Conservation (phyloP, 2,888 invertebrate species). For the Ephialtes manifestator region DNA sequence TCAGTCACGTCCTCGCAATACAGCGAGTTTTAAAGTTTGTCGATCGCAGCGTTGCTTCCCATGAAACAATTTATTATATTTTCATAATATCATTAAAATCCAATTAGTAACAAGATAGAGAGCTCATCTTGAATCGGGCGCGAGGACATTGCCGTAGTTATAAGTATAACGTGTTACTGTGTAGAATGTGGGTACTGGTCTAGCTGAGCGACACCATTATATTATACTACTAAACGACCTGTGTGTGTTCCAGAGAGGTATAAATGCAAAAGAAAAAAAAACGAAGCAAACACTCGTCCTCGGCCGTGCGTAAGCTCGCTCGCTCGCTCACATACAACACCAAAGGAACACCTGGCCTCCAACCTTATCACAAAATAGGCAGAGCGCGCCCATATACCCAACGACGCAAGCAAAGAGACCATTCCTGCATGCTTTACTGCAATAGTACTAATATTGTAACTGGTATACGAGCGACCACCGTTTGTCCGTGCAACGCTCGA, state of each 20-base stretch:
- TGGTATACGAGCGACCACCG: constrained; percentile 30
- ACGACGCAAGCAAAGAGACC: constrained; percentile 31
- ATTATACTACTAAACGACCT: constrained; percentile 5
- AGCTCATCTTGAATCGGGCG: constrained; percentile 13
- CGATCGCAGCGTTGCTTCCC: not conserved
- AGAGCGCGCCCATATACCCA: constrained; percentile 65
- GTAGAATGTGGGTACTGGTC: constrained; percentile 11
- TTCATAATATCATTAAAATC: constrained; percentile 15
- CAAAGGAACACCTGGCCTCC: constrained; percentile 73
- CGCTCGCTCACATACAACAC: not conserved
- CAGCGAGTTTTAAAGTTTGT: too few relatives aligned
- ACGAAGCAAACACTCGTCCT: constrained; percentile 35
- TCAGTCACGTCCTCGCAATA: too few relatives aligned
- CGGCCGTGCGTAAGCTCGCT: not conserved
- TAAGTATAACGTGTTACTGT: not conserved
- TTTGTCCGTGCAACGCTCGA: constrained; percentile 26
- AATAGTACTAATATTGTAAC: constrained; percentile 27
- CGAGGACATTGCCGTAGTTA: not conserved
- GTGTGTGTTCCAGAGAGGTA: not conserved
- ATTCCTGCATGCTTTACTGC: constrained; percentile 12
- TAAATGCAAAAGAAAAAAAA: constrained; percentile 10
- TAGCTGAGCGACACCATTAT: not conserved
- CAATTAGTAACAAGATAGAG: not conserved
- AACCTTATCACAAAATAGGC: constrained; percentile 73
- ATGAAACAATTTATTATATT: constrained; percentile 8